Conservation (phyloP, 2,888 invertebrate species). For the Oxystoma pomonae region DNA sequence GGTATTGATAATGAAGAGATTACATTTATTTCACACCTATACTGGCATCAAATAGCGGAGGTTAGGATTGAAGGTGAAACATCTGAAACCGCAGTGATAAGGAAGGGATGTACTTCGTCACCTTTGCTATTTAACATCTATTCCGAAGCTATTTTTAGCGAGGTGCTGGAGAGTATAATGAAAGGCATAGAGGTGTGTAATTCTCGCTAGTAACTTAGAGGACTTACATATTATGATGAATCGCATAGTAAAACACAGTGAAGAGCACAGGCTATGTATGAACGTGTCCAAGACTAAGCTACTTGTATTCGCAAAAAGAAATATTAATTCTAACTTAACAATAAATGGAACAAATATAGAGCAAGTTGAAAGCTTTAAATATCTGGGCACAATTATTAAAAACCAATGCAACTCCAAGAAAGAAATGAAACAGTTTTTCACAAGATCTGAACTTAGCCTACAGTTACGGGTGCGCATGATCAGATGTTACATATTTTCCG, state of each 20-base stretch:
- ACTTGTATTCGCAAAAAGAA: background rate
- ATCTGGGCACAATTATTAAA: background rate
- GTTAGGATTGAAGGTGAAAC: slow-evolving; percentile 8
- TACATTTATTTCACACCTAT: slow-evolving; percentile 1
- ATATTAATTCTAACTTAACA: background rate
- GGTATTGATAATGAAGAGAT: slow-evolving; percentile 7
- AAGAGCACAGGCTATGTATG: background rate
- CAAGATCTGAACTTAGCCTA: background rate
- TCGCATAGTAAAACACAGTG: background rate
- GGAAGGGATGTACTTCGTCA: background rate
- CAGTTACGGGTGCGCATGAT: background rate
- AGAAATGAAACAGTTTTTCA: background rate
- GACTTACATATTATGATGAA: slow-evolving; percentile 1
- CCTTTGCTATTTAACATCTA: slow-evolving; percentile 3
- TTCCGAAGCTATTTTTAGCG: slow-evolving; percentile 2
- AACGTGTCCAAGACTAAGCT: background rate
- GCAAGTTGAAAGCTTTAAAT: background rate
- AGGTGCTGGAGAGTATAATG: background rate
- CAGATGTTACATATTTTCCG: background rate
- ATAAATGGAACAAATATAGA: background rate
- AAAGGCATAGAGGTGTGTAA: background rate
- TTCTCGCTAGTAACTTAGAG: background rate
- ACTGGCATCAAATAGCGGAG: slow-evolving; percentile 4
- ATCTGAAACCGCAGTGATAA: background rate
- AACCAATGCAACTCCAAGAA: background rate